Evolutionary conservation across 2,113 vertebrate genomes (phyloP).

Genomic region (Egretta garzetta): DNA sequence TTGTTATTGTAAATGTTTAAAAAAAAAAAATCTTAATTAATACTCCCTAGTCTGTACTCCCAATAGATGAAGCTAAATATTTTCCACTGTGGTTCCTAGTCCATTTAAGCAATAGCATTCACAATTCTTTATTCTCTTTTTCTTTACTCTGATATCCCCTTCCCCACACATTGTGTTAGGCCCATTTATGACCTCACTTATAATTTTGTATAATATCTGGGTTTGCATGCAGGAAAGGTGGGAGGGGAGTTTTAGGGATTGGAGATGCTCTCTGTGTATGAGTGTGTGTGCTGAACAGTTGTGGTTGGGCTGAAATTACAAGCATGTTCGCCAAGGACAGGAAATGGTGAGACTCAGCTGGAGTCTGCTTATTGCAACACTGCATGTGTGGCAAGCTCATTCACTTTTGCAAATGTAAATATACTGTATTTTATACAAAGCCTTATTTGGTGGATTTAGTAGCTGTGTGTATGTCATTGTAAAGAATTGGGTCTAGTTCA

Average conservation of each 20-base stretch:
- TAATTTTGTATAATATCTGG: background rate
- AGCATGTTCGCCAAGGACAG: background rate
- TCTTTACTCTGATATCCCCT: background rate
- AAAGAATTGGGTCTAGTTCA: background rate
- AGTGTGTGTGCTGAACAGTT: background rate
- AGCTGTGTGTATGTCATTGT: background rate
- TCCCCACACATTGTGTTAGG: background rate
- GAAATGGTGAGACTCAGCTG: conserved; percentile 17
- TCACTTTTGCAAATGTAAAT: background rate
- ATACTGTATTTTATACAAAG: background rate
- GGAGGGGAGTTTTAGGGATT: background rate
- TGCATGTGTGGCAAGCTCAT: background rate
- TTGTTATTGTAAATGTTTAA: background rate
- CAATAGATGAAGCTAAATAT: background rate
- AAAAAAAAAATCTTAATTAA: background rate
- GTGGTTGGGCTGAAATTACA: conserved; percentile 1
- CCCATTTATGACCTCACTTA: background rate
- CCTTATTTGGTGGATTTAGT: background rate
- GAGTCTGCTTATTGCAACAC: background rate
- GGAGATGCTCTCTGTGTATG: background rate
- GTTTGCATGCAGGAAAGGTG: background rate
- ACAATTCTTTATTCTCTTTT: background rate
- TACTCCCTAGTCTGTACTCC: background rate
- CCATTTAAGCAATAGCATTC: background rate
- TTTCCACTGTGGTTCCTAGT: background rate